phyloP scores from a whole-genome alignment of 2,113 vertebrate species.

The Motacilla tschutschensis region DNA sequence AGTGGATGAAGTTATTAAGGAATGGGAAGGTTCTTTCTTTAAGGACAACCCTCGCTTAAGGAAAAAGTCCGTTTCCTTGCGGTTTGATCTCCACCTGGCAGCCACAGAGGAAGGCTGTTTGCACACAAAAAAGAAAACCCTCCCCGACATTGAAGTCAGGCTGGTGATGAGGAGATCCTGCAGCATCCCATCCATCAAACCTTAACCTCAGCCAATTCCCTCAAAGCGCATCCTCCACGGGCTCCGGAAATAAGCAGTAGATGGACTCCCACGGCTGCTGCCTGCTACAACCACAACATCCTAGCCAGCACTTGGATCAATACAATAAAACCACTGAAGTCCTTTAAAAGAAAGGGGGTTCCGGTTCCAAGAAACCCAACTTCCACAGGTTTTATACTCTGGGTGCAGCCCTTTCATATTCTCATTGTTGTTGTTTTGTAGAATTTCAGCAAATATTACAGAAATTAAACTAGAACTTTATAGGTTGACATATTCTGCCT shows the following conservation, averaged over 20 bases:
- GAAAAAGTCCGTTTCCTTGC: constrained; percentile 94
- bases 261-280: background rate
- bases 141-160: constrained; percentile 91
- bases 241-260: constrained; percentile 3
- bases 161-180: constrained; percentile 93
- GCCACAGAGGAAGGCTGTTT: constrained; percentile 83
- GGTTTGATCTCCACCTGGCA: constrained; percentile 93
- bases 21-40: constrained; percentile 98
- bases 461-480: background rate
- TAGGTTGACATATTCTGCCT: constrained; percentile 8
- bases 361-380: background rate
- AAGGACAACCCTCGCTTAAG: constrained; percentile 93
- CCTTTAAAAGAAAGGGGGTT: background rate
- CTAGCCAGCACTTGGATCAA: background rate
- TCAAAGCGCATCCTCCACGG: background rate
- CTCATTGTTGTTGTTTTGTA: constrained; percentile 54
- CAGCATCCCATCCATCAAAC: constrained; percentile 90
- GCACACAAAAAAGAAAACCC: constrained; percentile 79
- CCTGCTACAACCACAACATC: background rate
- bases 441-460: constrained; percentile 15
- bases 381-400: constrained; percentile 33
- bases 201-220: constrained; percentile 49
- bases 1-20: constrained; percentile 93
- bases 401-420: constrained; percentile 22
- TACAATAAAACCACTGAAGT: background rate